phyloP scores from a whole-genome alignment of 2,113 vertebrate genomes.

The Cephalophus harveyi region DNA sequence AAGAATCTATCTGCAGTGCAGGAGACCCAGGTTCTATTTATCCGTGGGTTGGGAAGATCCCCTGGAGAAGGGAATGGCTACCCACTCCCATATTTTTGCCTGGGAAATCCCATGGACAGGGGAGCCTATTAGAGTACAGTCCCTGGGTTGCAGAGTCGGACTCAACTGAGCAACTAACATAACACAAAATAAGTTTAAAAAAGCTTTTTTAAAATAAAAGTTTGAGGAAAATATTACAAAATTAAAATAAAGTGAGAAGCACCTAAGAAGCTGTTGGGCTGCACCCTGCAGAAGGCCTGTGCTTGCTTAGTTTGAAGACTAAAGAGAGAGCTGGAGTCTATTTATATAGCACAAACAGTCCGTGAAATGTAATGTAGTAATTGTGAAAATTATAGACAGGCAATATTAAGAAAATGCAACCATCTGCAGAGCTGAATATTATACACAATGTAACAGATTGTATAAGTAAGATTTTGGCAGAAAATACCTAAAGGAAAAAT shows the following conservation, averaged over 20 bases:
- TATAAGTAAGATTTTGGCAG: conserved; percentile 60
- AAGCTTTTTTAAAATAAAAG: background rate
- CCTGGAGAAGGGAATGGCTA: background rate
- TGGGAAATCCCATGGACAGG: background rate
- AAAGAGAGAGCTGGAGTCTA: background rate
- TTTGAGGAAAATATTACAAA: background rate
- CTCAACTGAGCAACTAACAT: background rate
- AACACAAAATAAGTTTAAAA: background rate
- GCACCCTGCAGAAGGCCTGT: background rate
- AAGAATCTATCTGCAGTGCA: background rate
- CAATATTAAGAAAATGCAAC: conserved; percentile 31
- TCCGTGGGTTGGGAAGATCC: background rate
- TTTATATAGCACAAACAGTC: conserved; percentile 32
- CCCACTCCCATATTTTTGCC: background rate
- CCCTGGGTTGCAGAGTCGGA: background rate
- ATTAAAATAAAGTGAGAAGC: background rate
- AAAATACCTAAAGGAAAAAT: conserved; percentile 41
- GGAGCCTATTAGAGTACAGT: background rate
- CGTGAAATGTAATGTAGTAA: background rate
- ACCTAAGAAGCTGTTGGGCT: background rate
- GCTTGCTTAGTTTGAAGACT: background rate
- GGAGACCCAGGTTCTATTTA: background rate
- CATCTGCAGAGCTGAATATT: conserved; percentile 46
- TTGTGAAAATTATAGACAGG: conserved; percentile 37
- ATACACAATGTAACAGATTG: conserved; percentile 56